These are phyloP conservation scores for Turdus rufiventris DNA, from an alignment of 2,113 vertebrate species.

Conservation along the genomic window DNA sequence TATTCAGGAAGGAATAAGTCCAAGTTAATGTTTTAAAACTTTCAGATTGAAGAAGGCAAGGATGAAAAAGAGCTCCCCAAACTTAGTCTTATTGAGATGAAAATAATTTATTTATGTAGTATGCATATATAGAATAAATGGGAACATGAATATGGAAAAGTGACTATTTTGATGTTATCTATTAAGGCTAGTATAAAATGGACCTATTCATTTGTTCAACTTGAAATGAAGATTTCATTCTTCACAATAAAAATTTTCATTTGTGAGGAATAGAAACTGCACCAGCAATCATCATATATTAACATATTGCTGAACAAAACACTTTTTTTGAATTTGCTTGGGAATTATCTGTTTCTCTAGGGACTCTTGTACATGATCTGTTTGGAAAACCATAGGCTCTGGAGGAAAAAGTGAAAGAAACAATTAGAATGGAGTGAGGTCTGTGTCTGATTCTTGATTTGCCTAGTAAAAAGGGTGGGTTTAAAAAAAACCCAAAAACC, in stretches of 20 bases:
- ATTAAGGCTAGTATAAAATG: neutral
- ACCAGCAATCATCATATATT: accelerated
- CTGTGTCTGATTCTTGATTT: neutral
- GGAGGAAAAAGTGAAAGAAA: neutral
- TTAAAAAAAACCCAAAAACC: neutral
- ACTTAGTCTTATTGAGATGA: neutral
- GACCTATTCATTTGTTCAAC: neutral
- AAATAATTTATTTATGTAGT: neutral
- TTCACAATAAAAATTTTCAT: neutral
- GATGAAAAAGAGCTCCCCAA: neutral
- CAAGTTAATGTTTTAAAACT: neutral
- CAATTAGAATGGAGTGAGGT: neutral
- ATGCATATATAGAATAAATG: neutral
- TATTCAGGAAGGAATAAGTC: neutral
- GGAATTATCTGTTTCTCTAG: neutral
- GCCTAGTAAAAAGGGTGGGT: neutral
- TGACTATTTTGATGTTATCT: neutral
- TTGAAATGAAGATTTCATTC: neutral
- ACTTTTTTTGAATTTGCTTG: neutral
- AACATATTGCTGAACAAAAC: neutral
- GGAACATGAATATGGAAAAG: neutral
- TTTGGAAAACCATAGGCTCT: neutral
- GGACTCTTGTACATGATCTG: neutral
- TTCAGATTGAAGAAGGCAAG: neutral
- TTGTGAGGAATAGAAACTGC: neutral